phyloP scores from a whole-genome alignment of 2,888 invertebrate species.

The Plemyria rubiginata region DNA sequence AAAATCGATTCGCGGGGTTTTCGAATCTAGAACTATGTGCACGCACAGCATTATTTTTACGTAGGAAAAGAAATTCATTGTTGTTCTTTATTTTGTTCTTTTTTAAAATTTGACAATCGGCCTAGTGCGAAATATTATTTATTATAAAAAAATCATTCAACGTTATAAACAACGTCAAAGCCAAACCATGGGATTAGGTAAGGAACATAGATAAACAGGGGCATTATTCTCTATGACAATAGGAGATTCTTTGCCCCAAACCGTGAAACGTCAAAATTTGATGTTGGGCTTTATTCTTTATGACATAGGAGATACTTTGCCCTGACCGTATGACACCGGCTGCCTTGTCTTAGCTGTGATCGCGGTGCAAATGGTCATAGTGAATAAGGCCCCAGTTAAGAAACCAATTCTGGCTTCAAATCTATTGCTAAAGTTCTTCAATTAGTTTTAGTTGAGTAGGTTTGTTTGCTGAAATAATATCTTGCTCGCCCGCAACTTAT shows the following conservation, averaged over 20 bases:
- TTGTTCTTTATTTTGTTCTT: slow-evolving; percentile 4
- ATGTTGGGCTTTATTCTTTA: too few species aligned
- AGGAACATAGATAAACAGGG: slow-evolving; percentile 15
- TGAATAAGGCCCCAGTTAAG: too few species aligned
- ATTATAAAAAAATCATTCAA: background rate
- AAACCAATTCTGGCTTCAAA: slow-evolving; percentile 31
- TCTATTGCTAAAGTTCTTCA: slow-evolving; percentile 39
- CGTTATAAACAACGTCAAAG: background rate
- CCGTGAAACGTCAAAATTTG: too few species aligned
- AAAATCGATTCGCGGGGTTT: slow-evolving; percentile 13
- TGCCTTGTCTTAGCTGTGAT: too few species aligned
- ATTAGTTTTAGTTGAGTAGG: slow-evolving; percentile 37
- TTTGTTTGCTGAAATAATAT: slow-evolving; percentile 34
- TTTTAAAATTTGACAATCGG: background rate
- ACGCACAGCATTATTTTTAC: background rate
- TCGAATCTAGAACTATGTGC: slow-evolving; percentile 18
- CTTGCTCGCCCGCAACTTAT: slow-evolving; percentile 2
- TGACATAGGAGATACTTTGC: too few species aligned
- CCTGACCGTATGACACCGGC: too few species aligned
- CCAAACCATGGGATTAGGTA: background rate
- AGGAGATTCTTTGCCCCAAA: too few species aligned
- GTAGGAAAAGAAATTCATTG: background rate
- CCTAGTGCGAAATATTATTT: background rate
- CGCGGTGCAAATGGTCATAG: too few species aligned
- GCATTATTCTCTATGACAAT: too few species aligned